phyloP scores from a whole-genome alignment of 2,888 invertebrate genomes.

The Tortricodes alternella region DNA sequence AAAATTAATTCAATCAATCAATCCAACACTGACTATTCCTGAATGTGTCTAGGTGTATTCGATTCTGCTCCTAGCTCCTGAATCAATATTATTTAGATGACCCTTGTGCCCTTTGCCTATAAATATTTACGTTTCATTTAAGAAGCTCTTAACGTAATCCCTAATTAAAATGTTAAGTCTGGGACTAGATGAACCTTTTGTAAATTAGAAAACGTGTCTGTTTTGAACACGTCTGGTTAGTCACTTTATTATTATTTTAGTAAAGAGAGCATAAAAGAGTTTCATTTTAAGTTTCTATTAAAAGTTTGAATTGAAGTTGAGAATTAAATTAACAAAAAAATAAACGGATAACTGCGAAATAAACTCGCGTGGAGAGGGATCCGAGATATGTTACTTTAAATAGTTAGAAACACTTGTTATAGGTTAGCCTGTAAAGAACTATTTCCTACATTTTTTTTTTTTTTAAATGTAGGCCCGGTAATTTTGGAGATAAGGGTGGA shows the following conservation, averaged over 20 bases:
- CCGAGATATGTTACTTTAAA: no score
- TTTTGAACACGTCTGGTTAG: not conserved
- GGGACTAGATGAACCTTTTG: conserved; percentile 15
- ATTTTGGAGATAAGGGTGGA: no score
- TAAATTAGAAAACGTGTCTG: conserved; percentile 2
- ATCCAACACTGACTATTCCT: not conserved
- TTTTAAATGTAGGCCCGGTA: no score
- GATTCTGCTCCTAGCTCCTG: conserved; percentile 8
- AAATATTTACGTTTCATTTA: conserved; percentile 33
- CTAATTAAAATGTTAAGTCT: conserved; percentile 31
- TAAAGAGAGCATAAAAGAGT: no score
- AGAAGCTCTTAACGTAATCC: conserved; percentile 24
- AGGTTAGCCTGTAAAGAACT: no score
- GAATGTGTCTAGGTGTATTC: conserved; percentile 7
- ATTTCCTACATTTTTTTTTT: no score
- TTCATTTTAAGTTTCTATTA: no score
- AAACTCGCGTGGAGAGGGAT: no score
- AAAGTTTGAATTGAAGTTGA: no score
- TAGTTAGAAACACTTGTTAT: no score
- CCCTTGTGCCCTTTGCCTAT: conserved; percentile 19
- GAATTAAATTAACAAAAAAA: no score
- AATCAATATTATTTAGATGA: conserved; percentile 33
- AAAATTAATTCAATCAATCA: not conserved
- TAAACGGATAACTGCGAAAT: no score
- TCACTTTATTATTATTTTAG: not conserved